Percentiles rank a stretch among this genome's conserved stretches.
These are phyloP conservation scores for Ceyx melanurus DNA, from an alignment of 2,113 vertebrate genomes.

Conservation along the genomic window DNA sequence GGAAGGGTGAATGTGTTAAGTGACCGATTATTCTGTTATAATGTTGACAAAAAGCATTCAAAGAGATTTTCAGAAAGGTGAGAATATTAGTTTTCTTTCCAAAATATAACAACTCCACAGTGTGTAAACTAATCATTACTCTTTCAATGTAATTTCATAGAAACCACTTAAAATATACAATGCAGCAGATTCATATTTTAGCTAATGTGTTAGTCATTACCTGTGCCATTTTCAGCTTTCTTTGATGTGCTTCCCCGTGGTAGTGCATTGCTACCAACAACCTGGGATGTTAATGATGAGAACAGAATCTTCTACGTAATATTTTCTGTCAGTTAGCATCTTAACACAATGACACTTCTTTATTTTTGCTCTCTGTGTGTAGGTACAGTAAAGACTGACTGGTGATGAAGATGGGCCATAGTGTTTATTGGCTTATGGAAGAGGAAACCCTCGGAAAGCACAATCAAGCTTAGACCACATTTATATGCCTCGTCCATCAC, in stretches of 20 bases:
- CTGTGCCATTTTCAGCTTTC: conserved; percentile 31
- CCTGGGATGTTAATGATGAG: conserved; percentile 10
- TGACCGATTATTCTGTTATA: conserved; percentile 34
- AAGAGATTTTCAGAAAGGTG: conserved; percentile 20
- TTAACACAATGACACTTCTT: not conserved
- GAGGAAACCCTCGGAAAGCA: conserved; percentile 1
- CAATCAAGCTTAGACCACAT: not conserved
- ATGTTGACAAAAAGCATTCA: not conserved
- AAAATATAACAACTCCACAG: conserved; percentile 62
- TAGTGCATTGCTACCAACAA: conserved; percentile 28
- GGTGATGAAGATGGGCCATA: not conserved
- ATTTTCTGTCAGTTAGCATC: not conserved
- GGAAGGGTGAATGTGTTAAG: conserved; percentile 2
- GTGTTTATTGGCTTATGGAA: not conserved
- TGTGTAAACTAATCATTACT: conserved; percentile 69
- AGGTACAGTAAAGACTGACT: not conserved
- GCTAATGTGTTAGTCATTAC: conserved; percentile 36
- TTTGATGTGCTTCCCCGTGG: not conserved
- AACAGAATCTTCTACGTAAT: conserved; percentile 18
- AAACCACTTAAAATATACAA: conserved; percentile 69
- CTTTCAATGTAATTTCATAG: conserved; percentile 71
- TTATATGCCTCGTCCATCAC: conserved; percentile 27
- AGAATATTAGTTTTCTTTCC: conserved; percentile 46
- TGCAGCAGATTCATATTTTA: conserved; percentile 39
- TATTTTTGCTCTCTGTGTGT: not conserved